Percentiles rank a stretch among this genome's conserved stretches.
phyloP scores from a whole-genome alignment of 2,888 invertebrate species.

The Cyclophora punctaria region DNA sequence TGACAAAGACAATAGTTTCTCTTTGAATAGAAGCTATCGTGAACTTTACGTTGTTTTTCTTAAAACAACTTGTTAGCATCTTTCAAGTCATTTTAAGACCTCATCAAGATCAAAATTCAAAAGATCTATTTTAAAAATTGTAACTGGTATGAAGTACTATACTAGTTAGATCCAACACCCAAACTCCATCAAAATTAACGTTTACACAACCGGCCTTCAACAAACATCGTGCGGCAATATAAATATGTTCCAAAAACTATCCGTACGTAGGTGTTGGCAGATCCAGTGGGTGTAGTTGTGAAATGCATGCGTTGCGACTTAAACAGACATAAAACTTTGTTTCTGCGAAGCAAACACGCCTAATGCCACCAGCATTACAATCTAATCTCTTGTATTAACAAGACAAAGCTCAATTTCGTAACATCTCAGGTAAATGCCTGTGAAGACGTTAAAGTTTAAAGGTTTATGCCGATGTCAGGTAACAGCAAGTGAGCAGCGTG shows the following conservation, averaged over 20 bases:
- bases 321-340: slow-evolving; percentile 22
- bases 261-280: slow-evolving; percentile 37
- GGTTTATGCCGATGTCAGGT: slow-evolving; percentile 36
- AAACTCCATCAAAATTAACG: slow-evolving; percentile 15
- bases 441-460: slow-evolving; percentile 31
- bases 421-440: slow-evolving; percentile 21
- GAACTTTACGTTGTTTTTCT: no score
- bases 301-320: slow-evolving; percentile 44
- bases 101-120: no score
- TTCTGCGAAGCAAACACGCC: slow-evolving; percentile 36
- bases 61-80: no score
- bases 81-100: no score
- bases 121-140: no score
- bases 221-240: slow-evolving; percentile 14
- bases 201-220: slow-evolving; percentile 7
- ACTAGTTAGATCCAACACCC: no score
- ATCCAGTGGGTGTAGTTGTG: slow-evolving; percentile 47
- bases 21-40: no score
- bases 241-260: slow-evolving; percentile 32
- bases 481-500: slow-evolving; percentile 42
- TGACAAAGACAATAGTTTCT: no score
- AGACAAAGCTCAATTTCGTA: slow-evolving; percentile 25
- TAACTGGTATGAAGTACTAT: no score
- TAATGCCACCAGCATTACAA: slow-evolving; percentile 11
- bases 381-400: slow-evolving; percentile 17